Percentiles rank a stretch among this genome's conserved stretches.
These are phyloP conservation scores for Rugalucina vietnamica DNA, from an alignment of 2,888 invertebrate species.

Conservation along the genomic window DNA sequence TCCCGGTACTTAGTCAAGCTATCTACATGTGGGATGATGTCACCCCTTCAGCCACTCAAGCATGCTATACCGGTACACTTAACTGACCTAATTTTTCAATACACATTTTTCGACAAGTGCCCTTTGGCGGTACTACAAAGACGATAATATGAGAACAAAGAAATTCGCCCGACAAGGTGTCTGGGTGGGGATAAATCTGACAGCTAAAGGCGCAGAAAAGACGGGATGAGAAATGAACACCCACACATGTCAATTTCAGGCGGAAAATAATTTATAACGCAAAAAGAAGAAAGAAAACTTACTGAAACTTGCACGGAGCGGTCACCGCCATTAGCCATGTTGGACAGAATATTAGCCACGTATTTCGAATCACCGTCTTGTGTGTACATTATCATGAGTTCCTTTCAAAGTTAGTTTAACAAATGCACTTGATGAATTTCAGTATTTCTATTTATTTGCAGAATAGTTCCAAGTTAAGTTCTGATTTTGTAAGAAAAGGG, in stretches of 20 bases:
- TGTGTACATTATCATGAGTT: constrained; percentile 49
- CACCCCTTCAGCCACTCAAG: constrained; percentile 58
- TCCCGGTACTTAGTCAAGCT: constrained; percentile 61
- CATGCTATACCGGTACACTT: constrained; percentile 51
- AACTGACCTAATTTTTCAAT: constrained; percentile 58
- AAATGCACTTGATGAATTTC: background rate
- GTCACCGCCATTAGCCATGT: constrained; percentile 81
- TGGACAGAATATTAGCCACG: constrained; percentile 83
- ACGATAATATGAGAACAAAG: constrained; percentile 45
- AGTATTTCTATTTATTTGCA: background rate
- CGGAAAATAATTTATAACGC: constrained; percentile 1
- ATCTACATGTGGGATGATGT: constrained; percentile 61
- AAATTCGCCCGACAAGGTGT: background rate
- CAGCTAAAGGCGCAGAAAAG: background rate
- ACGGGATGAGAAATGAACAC: constrained; percentile 1
- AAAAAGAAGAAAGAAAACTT: constrained; percentile 53
- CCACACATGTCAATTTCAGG: background rate
- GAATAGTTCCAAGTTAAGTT: background rate
- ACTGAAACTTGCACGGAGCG: constrained; percentile 62
- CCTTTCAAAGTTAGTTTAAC: background rate
- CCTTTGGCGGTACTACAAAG: constrained; percentile 23
- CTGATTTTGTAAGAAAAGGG: constrained; percentile 26
- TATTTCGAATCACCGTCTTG: constrained; percentile 78
- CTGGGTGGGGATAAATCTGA: background rate
- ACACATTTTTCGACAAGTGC: constrained; percentile 22